A percentile compares a stretch with the other conserved stretches of the same genome.
phyloP scores from a whole-genome alignment of 2,113 vertebrate species.

The Trematocara stigmaticum region DNA sequence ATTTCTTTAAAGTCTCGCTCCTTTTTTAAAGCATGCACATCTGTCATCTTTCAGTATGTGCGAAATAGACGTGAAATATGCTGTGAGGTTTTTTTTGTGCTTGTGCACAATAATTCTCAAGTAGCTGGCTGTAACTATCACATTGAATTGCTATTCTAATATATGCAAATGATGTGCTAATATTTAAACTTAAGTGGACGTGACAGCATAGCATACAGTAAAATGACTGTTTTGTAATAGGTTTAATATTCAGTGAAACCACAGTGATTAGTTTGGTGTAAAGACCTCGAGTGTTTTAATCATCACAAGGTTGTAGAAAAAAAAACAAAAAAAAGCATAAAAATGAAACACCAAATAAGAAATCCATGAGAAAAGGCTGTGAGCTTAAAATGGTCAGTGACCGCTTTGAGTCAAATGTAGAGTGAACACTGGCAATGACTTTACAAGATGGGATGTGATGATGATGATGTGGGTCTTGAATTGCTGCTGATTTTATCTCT shows the following conservation, averaged over 20 bases:
- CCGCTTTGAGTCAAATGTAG: background rate
- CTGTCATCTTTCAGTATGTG: background rate
- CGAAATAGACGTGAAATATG: background rate
- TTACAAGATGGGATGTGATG: conserved; percentile 4
- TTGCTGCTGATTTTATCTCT: background rate
- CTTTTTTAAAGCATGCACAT: background rate
- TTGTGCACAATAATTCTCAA: background rate
- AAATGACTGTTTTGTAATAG: background rate
- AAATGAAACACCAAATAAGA: background rate
- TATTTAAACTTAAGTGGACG: background rate
- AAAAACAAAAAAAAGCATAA: background rate
- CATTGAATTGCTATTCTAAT: background rate
- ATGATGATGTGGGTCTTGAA: background rate
- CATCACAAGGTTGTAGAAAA: background rate
- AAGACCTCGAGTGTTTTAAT: background rate
- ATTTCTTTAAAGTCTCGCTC: background rate
- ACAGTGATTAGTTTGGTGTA: background rate
- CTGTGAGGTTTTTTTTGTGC: background rate
- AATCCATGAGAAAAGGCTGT: background rate
- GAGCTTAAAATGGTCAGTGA: background rate
- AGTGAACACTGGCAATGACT: background rate
- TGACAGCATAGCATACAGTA: background rate
- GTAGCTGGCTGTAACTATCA: background rate
- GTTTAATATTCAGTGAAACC: background rate
- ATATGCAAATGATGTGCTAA: background rate